Conservation (phyloP, 2,888 invertebrate species). For the Coleophora deauratella region DNA sequence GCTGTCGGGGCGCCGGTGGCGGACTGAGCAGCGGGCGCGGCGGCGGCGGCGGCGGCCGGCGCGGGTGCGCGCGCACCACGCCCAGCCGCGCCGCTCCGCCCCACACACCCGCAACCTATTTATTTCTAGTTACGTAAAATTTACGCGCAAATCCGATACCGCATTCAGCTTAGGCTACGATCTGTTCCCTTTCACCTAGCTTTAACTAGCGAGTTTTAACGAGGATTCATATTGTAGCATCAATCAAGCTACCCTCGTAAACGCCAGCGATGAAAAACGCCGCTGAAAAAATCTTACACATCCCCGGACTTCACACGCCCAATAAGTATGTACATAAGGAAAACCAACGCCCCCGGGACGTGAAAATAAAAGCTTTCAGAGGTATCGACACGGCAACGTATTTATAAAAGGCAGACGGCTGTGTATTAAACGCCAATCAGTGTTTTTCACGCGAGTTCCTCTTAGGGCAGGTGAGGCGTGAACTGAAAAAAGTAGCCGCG, state of each 20-base stretch:
- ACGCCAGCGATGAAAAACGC: slow-evolving; percentile 21
- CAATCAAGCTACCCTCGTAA: neutral
- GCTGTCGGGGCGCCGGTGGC: slow-evolving; percentile 63
- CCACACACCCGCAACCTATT: slow-evolving; percentile 74
- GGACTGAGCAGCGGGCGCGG: slow-evolving; percentile 49
- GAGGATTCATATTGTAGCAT: too few species aligned
- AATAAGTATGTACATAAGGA: slow-evolving; percentile 19
- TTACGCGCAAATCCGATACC: slow-evolving; percentile 72
- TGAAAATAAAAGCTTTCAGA: slow-evolving; percentile 22
- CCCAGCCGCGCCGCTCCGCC: slow-evolving; percentile 65
- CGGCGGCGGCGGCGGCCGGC: slow-evolving; percentile 23
- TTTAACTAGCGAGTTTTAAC: too few species aligned
- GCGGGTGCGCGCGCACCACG: slow-evolving; percentile 53
- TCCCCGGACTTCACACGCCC: too few species aligned
- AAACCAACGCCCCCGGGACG: slow-evolving; percentile 16
- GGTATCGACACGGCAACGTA: slow-evolving; percentile 24
- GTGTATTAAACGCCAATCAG: slow-evolving; percentile 58
- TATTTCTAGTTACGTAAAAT: slow-evolving; percentile 75
- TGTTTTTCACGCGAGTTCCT: slow-evolving; percentile 50
- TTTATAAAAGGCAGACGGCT: slow-evolving; percentile 38
- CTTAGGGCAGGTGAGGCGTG: slow-evolving; percentile 53
- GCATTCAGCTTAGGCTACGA: slow-evolving; percentile 62
- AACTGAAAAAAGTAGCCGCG: slow-evolving; percentile 56
- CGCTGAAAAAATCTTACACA: neutral
- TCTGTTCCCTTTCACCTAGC: slow-evolving; percentile 16